Evolutionary conservation across 2,797 vertebrate species (phyloP), one percentile per base, ranked within the genome.

Genomic region (Spizella passerina): DNA sequence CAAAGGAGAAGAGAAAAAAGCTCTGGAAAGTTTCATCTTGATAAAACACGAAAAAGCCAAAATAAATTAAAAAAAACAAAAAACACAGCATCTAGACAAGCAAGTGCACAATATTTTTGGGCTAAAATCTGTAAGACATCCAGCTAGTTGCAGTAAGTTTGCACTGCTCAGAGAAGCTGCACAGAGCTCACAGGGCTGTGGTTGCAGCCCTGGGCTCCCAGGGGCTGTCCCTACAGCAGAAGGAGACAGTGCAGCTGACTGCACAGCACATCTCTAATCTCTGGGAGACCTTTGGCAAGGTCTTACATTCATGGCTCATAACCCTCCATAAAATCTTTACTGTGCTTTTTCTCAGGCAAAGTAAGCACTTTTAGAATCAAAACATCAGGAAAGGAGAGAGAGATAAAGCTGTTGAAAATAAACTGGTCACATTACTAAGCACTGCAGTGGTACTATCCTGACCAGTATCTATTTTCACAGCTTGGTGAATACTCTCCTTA

Each of bases 221-320:
- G 39, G 36, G 10, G 32, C 78, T 69, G 36, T n/a, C 75, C 29
- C 10, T 11, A 15, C 29, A 56, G 66, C 0, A 0, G 75, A 55
- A 55, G 76, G 30, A n/a, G 73, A 65, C 46, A 43, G 30, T 12
- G 14, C 55, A 69, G 43, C 18, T 9, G 1, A 34, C 68, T 56
- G 56, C 72, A 46, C 64, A 36, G 27, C 29, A 44, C 53, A 63
- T 49, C 50, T 39, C 73, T 69, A 36, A 92, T 88, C 70, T 86
- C 90, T 41, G 39, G 23, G 66, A 93, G 86, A 94, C 77, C 83
- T 94, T 93, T 88, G 95, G 70, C 70, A 95, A 71, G 44, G 44
- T n/a, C 64, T 69, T 69, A 30, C 8, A 10, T 34, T 83, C 57
- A 63, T 44, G 70, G 41, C 38, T 92, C 86, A 76, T 52, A 86